Percentiles rank a stretch among this genome's conserved stretches.
Conservation (phyloP, 1,140 invertebrate species). For the Calosoma granatense region DNA sequence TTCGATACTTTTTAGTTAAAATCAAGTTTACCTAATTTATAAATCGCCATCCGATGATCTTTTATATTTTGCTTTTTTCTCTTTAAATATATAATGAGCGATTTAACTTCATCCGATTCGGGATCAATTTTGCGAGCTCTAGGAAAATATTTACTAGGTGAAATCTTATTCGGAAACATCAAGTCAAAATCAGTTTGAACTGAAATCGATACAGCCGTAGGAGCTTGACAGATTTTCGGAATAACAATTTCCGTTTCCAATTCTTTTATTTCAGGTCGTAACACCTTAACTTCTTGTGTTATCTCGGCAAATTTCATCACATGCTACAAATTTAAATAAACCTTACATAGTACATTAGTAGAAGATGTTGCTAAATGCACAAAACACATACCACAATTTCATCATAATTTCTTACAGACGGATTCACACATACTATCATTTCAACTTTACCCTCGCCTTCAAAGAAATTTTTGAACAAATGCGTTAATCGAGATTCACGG, state of each 20-base stretch:
- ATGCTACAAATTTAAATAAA: too few species aligned
- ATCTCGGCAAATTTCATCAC: slow-evolving; percentile 95
- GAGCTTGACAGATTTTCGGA: background rate
- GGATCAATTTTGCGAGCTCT: background rate
- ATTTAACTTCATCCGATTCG: background rate
- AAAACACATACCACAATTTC: too few species aligned
- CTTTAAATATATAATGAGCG: background rate
- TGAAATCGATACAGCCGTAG: background rate
- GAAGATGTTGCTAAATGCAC: too few species aligned
- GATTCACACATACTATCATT: slow-evolving; percentile 97
- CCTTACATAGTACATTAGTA: too few species aligned
- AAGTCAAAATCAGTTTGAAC: slow-evolving; percentile 22
- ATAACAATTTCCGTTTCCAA: background rate
- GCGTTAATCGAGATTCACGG: slow-evolving; percentile 89
- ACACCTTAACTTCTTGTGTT: slow-evolving; percentile 85
- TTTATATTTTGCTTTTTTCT: background rate
- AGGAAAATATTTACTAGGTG: too few species aligned
- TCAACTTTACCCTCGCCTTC: slow-evolving; percentile 91
- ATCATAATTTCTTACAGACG: slow-evolving; percentile 82
- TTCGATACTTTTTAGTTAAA: too few species aligned
- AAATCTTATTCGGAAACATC: slow-evolving; percentile 25
- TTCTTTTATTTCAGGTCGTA: slow-evolving; percentile 41
- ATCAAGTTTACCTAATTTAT: too few species aligned
- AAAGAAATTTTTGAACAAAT: slow-evolving; percentile 97
- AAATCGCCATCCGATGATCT: background rate